Conservation (phyloP, 1,140 invertebrate species). For the Heliconius eleuchia region DNA sequence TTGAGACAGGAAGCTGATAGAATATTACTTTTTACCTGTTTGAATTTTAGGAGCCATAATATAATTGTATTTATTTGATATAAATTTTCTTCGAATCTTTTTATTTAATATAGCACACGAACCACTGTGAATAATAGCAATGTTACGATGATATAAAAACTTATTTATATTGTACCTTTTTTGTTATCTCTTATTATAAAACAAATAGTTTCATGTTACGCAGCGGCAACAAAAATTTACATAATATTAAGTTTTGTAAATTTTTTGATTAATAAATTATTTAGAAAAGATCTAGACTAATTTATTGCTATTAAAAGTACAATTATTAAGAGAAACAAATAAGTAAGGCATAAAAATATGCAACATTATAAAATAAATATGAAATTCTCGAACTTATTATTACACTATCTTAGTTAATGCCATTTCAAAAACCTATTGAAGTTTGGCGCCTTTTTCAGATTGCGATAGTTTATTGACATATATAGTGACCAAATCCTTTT, state of each 20-base stretch:
- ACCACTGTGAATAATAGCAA: not conserved
- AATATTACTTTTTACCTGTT: conserved; percentile 23
- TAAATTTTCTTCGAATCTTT: not conserved
- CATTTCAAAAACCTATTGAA: too few relatives aligned
- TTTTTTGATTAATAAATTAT: too few relatives aligned
- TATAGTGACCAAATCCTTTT: too few relatives aligned
- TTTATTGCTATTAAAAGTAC: too few relatives aligned
- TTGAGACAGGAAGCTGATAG: not conserved
- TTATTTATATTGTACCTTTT: not conserved
- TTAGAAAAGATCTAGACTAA: too few relatives aligned
- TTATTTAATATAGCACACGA: not conserved
- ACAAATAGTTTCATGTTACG: conserved; percentile 8
- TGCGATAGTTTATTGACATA: too few relatives aligned
- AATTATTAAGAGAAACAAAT: too few relatives aligned
- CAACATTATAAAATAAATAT: too few relatives aligned
- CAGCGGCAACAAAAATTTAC: not conserved
- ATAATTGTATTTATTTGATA: not conserved
- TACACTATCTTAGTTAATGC: too few relatives aligned
- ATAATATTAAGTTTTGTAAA: not conserved
- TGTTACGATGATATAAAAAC: not conserved
- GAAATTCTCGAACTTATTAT: too few relatives aligned
- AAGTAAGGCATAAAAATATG: too few relatives aligned
- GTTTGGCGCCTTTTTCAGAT: too few relatives aligned
- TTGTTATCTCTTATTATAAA: not conserved
- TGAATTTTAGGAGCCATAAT: conserved; percentile 1